Percentiles rank a stretch among this genome's conserved stretches.
Conservation (phyloP, 2,797 vertebrate species). For the Enteromius thamalakanensis region DNA sequence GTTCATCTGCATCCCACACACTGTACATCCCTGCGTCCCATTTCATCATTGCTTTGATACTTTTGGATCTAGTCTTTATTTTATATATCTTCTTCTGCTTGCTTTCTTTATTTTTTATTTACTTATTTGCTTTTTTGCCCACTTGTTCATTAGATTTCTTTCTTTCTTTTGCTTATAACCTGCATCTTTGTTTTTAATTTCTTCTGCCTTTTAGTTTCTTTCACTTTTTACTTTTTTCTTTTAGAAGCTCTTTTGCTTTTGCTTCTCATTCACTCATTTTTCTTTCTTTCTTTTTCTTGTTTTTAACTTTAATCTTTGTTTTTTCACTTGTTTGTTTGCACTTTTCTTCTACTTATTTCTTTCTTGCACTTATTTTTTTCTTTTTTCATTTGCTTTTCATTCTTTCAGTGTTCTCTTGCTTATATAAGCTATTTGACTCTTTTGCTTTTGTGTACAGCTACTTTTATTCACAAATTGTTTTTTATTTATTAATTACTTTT, state of each 20-base stretch:
- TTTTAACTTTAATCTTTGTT: neutral
- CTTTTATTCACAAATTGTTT: neutral
- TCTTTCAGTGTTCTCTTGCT: constrained; percentile 2
- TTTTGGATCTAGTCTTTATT: neutral
- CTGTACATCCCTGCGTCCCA: neutral
- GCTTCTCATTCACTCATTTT: no score
- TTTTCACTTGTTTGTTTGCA: neutral
- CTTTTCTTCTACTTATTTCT: neutral
- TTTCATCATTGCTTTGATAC: neutral
- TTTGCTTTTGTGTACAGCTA: neutral
- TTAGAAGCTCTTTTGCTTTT: no score
- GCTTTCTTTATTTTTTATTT: neutral
- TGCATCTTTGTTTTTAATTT: neutral
- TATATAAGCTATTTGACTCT: neutral
- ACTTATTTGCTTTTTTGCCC: neutral
- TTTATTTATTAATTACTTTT: neutral
- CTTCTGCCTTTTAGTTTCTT: neutral
- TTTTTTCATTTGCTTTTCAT: neutral
- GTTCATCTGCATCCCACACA: neutral
- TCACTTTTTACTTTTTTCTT: neutral
- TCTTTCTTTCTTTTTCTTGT: neutral
- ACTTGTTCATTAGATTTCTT: neutral
- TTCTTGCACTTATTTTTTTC: neutral
- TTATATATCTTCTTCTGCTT: neutral
- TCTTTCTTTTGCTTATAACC: neutral